phyloP scores from a whole-genome alignment of 2,797 vertebrate genomes.

The Molothrus aeneus region DNA sequence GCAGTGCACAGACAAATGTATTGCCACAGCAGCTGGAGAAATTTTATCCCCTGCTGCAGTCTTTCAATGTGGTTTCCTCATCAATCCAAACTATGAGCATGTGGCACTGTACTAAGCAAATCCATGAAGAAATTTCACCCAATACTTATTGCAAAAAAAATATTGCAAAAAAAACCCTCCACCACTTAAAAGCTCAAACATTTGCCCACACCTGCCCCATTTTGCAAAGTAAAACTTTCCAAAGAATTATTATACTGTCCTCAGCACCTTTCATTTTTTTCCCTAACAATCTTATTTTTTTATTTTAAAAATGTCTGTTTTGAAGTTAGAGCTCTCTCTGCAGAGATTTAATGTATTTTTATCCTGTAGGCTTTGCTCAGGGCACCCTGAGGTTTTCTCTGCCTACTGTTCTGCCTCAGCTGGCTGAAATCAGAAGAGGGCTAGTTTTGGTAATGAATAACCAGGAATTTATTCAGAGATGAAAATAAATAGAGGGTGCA shows the following conservation, averaged over 20 bases:
- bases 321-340: background rate
- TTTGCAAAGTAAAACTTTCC: background rate
- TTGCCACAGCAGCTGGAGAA: background rate
- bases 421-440: background rate
- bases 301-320: background rate
- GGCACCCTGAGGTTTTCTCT: background rate
- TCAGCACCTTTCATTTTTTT: background rate
- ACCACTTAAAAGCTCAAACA: background rate
- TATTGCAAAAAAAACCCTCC: accelerated
- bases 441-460: background rate
- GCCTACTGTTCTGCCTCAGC: background rate
- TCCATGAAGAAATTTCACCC: background rate
- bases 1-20: background rate
- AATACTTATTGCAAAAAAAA: background rate
- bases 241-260: background rate
- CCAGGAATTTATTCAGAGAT: background rate
- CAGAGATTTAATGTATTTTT: background rate
- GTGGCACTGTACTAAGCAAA: background rate
- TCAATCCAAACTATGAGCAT: background rate
- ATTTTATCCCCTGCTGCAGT: background rate
- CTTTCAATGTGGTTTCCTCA: constrained; percentile 41
- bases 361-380: background rate
- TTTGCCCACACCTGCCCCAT: background rate
- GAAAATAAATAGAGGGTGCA: background rate
- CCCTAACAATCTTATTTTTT: background rate